phyloP scores from a whole-genome alignment of 2,113 vertebrate species.

The Aphelocoma coerulescens region DNA sequence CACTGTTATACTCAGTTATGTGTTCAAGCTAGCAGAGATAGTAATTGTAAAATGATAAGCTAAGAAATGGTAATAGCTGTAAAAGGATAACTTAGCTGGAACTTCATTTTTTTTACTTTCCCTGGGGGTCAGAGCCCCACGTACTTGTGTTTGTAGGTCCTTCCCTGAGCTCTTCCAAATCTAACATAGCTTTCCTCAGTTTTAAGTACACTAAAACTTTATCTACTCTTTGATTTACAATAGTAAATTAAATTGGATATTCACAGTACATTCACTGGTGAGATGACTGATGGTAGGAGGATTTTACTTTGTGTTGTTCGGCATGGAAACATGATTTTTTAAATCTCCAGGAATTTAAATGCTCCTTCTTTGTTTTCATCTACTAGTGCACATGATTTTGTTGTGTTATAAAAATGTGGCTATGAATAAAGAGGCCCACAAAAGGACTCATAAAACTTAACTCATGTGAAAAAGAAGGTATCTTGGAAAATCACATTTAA shows the following conservation, averaged over 20 bases:
- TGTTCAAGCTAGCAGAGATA: neutral
- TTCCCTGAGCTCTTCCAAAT: neutral
- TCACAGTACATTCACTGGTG: neutral
- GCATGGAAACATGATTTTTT: neutral
- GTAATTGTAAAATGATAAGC: neutral
- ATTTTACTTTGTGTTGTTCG: neutral
- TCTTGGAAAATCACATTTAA: neutral
- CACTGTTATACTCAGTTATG: neutral
- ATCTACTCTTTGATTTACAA: neutral
- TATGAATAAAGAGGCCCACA: neutral
- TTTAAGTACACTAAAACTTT: neutral
- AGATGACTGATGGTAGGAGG: neutral
- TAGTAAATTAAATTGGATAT: neutral
- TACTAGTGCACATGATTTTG: neutral
- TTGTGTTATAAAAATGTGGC: neutral
- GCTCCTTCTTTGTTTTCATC: neutral
- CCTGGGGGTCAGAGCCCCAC: neutral
- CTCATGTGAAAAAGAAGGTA: neutral
- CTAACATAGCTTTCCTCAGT: neutral
- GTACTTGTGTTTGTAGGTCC: neutral
- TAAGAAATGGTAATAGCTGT: neutral
- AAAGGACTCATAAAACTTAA: neutral
- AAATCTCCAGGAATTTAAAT: neutral
- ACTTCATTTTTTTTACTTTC: neutral
- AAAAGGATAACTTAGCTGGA: neutral